Conservation (phyloP, 64 coral and sea anemone genomes). For the Pocillopora verrucosa region DNA sequence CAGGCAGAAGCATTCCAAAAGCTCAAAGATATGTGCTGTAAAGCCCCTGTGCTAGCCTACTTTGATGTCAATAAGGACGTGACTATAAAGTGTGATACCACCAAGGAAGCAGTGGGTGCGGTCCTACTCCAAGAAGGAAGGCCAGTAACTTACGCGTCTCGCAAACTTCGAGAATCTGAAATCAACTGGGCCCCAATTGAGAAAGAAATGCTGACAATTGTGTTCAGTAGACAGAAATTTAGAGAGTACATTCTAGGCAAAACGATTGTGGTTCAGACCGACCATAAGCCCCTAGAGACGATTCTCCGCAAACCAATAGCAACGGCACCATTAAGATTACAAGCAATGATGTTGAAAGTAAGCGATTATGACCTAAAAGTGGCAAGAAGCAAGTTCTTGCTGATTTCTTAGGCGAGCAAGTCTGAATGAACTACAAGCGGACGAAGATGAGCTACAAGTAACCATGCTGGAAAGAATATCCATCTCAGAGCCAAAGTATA, state of each 20-base stretch:
- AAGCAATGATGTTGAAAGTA: slow-evolving; percentile 62
- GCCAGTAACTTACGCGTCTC: too few relatives aligned
- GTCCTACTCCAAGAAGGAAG: too few relatives aligned
- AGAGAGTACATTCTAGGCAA: slow-evolving; percentile 59
- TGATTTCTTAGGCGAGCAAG: slow-evolving; percentile 50
- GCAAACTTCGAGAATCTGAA: too few relatives aligned
- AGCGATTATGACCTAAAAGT: slow-evolving; percentile 60
- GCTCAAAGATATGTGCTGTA: too few relatives aligned
- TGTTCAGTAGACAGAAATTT: slow-evolving; percentile 62
- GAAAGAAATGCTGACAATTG: slow-evolving; percentile 56
- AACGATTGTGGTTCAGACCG: slow-evolving; percentile 33
- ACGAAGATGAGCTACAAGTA: slow-evolving; percentile 36
- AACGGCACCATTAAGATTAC: too few relatives aligned
- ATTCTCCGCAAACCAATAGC: too few relatives aligned
- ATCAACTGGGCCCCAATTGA: too few relatives aligned
- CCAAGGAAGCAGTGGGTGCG: too few relatives aligned
- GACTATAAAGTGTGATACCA: slow-evolving; percentile 56
- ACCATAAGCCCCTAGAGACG: slow-evolving; percentile 56
- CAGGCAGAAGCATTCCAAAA: too few relatives aligned
- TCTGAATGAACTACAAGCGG: slow-evolving; percentile 28
- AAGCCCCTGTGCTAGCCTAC: too few relatives aligned
- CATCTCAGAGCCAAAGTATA: slow-evolving; percentile 52
- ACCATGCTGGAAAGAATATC: too few relatives aligned
- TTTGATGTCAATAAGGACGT: slow-evolving; percentile 50
- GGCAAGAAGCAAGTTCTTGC: slow-evolving; percentile 45